phyloP scores from a whole-genome alignment of 2,113 vertebrate genomes.

The Myanophis thanlyinensis region DNA sequence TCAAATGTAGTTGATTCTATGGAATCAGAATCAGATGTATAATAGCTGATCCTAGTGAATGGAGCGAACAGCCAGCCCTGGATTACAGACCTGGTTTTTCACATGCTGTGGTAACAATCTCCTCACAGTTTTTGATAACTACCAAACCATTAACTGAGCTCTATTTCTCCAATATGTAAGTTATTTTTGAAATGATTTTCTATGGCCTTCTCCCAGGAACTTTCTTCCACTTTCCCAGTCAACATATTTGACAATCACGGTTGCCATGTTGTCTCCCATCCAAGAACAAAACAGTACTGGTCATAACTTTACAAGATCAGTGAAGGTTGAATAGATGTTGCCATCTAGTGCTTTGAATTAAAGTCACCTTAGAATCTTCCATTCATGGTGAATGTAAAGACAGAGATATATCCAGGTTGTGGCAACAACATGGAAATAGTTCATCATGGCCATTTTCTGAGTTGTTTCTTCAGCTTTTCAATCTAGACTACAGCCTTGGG shows the following conservation, averaged over 20 bases:
- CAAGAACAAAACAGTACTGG: background rate
- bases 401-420: background rate
- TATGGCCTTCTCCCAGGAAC: background rate
- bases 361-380: background rate
- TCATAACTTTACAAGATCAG: background rate
- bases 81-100: background rate
- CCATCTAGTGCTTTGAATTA: background rate
- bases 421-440: background rate
- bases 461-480: background rate
- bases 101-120: background rate
- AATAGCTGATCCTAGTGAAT: background rate
- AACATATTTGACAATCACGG: background rate
- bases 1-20: background rate
- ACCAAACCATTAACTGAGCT: background rate
- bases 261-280: background rate
- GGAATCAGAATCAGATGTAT: background rate
- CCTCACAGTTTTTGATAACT: background rate
- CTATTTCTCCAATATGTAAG: background rate
- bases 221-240: background rate
- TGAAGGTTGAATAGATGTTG: background rate
- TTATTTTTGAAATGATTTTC: background rate
- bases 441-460: background rate
- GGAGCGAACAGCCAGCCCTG: background rate
- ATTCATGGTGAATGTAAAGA: background rate
- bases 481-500: background rate